phyloP scores from a whole-genome alignment of 2,797 vertebrate genomes.

The Lepus oiostolus region DNA sequence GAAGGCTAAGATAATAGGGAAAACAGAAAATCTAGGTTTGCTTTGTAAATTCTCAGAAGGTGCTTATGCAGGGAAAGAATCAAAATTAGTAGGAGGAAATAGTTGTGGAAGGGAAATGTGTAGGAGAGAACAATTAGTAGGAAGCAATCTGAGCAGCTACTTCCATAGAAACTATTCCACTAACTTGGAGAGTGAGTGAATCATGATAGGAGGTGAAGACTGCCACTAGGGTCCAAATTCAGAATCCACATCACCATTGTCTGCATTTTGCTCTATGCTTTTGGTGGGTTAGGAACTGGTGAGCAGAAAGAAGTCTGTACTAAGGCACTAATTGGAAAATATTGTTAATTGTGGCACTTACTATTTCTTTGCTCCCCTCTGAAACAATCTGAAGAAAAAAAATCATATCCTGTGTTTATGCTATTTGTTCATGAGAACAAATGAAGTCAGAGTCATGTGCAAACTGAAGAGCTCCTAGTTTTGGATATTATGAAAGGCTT shows the following conservation, averaged over 20 bases:
- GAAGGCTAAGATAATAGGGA: background rate
- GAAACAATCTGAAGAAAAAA: constrained; percentile 56
- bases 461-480: constrained; percentile 59
- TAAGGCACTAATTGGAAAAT: background rate
- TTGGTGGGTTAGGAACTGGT: background rate
- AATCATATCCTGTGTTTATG: background rate
- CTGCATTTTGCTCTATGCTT: constrained; percentile 67
- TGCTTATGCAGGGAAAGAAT: background rate
- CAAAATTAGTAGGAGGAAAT: background rate
- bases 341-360: background rate
- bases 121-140: background rate
- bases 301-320: background rate
- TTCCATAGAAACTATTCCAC: constrained; percentile 44
- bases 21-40: background rate
- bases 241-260: constrained; percentile 57
- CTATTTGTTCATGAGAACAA: constrained; percentile 48
- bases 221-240: constrained; percentile 38
- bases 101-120: background rate
- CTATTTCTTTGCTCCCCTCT: constrained; percentile 45
- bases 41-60: constrained; percentile 46
- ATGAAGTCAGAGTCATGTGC: constrained; percentile 52
- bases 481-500: constrained; percentile 50
- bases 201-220: constrained; percentile 43
- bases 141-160: constrained; percentile 23
- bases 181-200: constrained; percentile 36